Percentiles rank a stretch among this genome's conserved stretches.
These are phyloP conservation scores for Calephelis virginiensis DNA, from an alignment of 1,140 invertebrate species.

Conservation along the genomic window DNA sequence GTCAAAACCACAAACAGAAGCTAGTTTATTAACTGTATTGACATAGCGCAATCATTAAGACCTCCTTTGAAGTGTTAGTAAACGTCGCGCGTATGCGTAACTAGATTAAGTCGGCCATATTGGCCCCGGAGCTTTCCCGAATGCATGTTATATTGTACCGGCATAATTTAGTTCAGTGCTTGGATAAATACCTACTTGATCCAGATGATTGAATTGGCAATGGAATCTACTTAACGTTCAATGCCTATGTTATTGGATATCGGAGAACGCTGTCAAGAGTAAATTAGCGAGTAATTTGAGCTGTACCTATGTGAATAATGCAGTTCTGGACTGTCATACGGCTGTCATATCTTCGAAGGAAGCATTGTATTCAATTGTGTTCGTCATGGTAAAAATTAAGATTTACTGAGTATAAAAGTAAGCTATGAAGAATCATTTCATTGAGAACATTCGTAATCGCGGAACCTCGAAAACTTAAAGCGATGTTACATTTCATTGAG, in stretches of 20 bases:
- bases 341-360: too few species aligned
- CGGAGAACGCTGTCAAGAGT: neutral
- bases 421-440: too few species aligned
- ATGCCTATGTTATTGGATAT: constrained; percentile 9
- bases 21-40: neutral
- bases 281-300: neutral
- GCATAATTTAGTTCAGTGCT: constrained; percentile 14
- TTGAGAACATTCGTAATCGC: too few species aligned
- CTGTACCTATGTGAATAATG: neutral
- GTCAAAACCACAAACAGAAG: too few species aligned
- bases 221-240: constrained; percentile 15
- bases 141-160: constrained; percentile 16
- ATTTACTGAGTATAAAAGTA: too few species aligned
- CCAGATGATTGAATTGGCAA: constrained; percentile 12
- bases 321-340: neutral
- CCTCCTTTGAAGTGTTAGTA: constrained; percentile 25
- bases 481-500: too few species aligned
- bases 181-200: constrained; percentile 17
- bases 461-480: too few species aligned
- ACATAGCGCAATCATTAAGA: constrained; percentile 22
- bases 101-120: constrained; percentile 21
- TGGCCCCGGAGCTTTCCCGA: constrained; percentile 20
- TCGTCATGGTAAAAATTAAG: too few species aligned
- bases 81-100: constrained; percentile 22
- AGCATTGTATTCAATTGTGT: too few species aligned